A percentile compares a stretch with the other conserved stretches of the same genome.
phyloP scores from a whole-genome alignment of 2,113 vertebrate species.

The Mola mola region DNA sequence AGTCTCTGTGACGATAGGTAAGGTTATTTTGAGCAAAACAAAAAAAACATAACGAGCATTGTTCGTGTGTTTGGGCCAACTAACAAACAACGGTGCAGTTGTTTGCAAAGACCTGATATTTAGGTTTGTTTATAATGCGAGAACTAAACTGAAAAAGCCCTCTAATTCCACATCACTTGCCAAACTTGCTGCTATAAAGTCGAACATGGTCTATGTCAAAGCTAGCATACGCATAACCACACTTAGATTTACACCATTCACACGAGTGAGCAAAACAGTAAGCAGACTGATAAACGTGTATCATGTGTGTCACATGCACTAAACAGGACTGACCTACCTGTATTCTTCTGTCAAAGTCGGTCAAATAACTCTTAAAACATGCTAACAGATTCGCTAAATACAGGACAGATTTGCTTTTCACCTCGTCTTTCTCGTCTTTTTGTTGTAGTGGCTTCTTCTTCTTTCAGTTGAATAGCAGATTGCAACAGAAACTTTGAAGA shows the following conservation, averaged over 20 bases:
- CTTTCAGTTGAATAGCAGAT: too few species aligned
- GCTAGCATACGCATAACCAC: slow-evolving; percentile 40
- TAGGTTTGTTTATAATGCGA: neutral
- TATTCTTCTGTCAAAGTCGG: neutral
- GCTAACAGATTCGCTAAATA: neutral
- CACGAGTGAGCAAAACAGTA: neutral
- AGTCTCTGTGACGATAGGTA: too few species aligned
- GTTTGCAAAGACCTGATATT: too few species aligned
- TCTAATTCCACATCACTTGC: neutral
- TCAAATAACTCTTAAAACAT: too few species aligned
- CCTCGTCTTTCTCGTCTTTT: neutral
- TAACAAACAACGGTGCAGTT: neutral
- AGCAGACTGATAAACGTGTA: neutral
- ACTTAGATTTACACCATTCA: too few species aligned
- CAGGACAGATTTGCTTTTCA: neutral
- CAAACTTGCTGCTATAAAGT: neutral
- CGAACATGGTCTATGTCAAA: slow-evolving; percentile 28
- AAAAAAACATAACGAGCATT: neutral
- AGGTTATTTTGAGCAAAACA: neutral
- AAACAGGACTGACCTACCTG: slow-evolving; percentile 32
- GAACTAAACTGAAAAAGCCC: neutral
- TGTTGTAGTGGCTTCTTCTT: neutral
- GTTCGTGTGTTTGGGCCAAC: neutral
- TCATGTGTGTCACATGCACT: too few species aligned
- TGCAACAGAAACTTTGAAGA: too few species aligned